Evolutionary conservation across 2,797 vertebrate genomes (phyloP).

Genomic region (Cossypha polioptera): DNA sequence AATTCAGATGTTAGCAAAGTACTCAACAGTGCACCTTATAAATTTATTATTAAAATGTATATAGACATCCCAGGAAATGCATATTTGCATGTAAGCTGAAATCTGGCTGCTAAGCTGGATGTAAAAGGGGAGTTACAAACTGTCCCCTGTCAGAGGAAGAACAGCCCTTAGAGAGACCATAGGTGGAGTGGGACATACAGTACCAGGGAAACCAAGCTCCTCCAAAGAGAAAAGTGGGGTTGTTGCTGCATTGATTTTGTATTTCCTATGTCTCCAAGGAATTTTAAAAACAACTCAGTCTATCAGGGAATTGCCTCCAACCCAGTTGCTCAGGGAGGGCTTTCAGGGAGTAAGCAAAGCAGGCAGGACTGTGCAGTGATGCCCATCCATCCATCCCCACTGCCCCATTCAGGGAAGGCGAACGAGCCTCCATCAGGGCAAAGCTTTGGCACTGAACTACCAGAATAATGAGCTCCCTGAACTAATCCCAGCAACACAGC

Average conservation of each 20-base stretch:
- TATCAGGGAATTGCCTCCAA: neutral
- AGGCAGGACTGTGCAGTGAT: neutral
- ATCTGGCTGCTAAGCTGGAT: neutral
- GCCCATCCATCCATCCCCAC: neutral
- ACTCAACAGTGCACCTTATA: neutral
- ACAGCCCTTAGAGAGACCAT: rapidly evolving
- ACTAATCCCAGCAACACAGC: neutral
- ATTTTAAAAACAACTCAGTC: neutral
- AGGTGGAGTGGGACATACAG: neutral
- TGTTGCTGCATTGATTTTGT: neutral
- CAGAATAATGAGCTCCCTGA: neutral
- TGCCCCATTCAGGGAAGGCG: rapidly evolving
- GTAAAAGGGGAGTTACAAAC: neutral
- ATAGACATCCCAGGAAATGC: neutral
- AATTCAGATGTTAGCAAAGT: neutral
- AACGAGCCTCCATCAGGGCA: rapidly evolving
- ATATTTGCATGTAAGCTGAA: neutral
- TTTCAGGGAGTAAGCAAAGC: neutral
- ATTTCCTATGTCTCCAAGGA: neutral
- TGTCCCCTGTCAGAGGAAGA: neutral
- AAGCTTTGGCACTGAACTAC: neutral
- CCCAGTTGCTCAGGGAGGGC: neutral
- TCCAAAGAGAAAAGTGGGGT: neutral
- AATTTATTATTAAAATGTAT: neutral
- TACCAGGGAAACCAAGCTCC: neutral